Percentiles rank a stretch among this genome's conserved stretches.
Conservation (phyloP, 1,140 invertebrate genomes). For the Druon quercuslanigerum region DNA sequence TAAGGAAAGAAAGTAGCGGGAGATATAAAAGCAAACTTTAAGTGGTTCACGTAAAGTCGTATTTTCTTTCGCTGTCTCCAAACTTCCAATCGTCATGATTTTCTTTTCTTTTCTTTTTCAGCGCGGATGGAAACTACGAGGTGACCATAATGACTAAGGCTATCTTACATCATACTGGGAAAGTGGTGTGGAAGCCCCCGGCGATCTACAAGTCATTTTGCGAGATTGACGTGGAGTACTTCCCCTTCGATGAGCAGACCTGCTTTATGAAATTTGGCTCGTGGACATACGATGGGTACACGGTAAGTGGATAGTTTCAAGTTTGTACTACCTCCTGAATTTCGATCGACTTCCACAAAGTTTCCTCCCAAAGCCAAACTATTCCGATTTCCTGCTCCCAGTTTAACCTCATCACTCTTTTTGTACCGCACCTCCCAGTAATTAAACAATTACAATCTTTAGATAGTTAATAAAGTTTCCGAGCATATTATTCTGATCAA, state of each 20-base stretch:
- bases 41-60: slow-evolving; percentile 26
- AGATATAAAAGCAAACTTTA: slow-evolving; percentile 16
- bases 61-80: neutral
- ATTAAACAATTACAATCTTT: neutral
- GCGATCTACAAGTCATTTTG: slow-evolving; percentile 99
- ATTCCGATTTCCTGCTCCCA: neutral
- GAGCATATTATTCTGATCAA: too few species aligned
- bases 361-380: neutral
- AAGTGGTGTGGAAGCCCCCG: slow-evolving; percentile 97
- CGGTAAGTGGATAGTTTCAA: slow-evolving; percentile 77
- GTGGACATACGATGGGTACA: slow-evolving; percentile 94
- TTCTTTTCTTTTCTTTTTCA: slow-evolving; percentile 72
- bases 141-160: slow-evolving; percentile 98
- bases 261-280: slow-evolving; percentile 99
- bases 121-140: slow-evolving; percentile 98
- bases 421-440: neutral
- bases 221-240: slow-evolving; percentile 97
- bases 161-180: slow-evolving; percentile 92
- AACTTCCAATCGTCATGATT: slow-evolving; percentile 8
- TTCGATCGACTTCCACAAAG: neutral
- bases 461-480: too few species aligned
- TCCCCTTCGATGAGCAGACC: slow-evolving; percentile 96
- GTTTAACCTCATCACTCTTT: neutral
- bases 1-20: slow-evolving; percentile 3
- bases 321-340: neutral